phyloP scores from a whole-genome alignment of 2,113 vertebrate genomes.

The Elachura formosa region DNA sequence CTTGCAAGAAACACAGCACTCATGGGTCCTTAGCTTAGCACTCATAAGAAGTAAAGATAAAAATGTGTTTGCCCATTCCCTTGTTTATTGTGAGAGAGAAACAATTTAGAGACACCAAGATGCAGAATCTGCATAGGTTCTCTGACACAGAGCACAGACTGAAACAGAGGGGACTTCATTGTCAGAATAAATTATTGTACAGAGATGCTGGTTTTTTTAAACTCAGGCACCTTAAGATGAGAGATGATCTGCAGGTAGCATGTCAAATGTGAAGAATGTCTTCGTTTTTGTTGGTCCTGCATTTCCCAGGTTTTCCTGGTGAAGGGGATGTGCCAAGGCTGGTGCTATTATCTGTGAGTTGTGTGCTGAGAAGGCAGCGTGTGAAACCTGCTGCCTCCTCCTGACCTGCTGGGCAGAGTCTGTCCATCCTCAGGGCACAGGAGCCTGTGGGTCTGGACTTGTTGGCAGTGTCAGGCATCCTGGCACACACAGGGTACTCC shows the following conservation, averaged over 20 bases:
- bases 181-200: background rate
- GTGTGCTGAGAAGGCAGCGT: background rate
- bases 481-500: background rate
- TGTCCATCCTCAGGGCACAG: background rate
- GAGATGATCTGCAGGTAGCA: accelerated
- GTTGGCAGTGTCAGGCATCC: background rate
- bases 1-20: background rate
- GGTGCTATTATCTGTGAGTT: background rate
- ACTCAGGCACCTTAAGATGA: background rate
- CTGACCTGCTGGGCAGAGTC: constrained; percentile 41
- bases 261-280: background rate
- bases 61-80: background rate
- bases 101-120: background rate
- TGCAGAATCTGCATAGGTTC: background rate
- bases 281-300: background rate
- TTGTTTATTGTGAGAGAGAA: background rate
- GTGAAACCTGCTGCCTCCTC: background rate
- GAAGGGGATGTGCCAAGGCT: background rate
- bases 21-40: background rate
- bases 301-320: background rate
- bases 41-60: background rate
- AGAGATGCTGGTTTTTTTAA: accelerated
- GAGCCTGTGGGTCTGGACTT: background rate
- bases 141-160: background rate
- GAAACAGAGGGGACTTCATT: background rate